Percentiles rank a stretch among this genome's conserved stretches.
phyloP scores from a whole-genome alignment of 2,113 vertebrate genomes.

The Toxostoma redivivum region DNA sequence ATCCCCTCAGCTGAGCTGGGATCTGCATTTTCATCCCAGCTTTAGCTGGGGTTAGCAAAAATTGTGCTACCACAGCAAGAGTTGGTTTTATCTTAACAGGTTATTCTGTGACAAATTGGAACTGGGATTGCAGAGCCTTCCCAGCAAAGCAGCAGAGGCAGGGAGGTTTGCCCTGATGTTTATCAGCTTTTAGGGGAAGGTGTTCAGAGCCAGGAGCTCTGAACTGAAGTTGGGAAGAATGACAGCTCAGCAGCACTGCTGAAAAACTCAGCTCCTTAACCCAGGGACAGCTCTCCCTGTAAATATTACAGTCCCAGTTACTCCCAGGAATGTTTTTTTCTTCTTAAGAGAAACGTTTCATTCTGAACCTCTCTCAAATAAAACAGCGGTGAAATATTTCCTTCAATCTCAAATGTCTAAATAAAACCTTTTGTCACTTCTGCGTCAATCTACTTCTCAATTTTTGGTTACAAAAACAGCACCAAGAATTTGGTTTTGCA shows the following conservation, averaged over 20 bases:
- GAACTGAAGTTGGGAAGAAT: background rate
- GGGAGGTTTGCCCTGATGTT: background rate
- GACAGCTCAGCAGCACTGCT: background rate
- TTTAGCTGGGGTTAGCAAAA: rapidly evolving
- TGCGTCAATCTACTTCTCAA: background rate
- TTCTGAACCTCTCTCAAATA: background rate
- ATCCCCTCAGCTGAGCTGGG: background rate
- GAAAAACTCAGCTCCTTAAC: background rate
- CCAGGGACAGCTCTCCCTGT: background rate
- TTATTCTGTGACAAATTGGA: conserved; percentile 20
- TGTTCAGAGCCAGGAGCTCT: background rate
- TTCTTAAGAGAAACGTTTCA: background rate
- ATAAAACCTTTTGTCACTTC: background rate
- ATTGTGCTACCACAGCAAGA: background rate
- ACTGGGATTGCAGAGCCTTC: background rate
- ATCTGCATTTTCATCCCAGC: background rate
- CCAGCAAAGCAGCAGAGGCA: background rate
- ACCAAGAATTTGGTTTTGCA: background rate
- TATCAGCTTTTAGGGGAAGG: background rate
- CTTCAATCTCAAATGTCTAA: background rate
- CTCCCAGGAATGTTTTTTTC: background rate
- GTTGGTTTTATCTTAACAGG: background rate
- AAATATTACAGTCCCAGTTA: background rate
- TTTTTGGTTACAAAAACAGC: background rate
- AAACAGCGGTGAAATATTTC: background rate